These are phyloP conservation scores for Coreius guichenoti DNA, from an alignment of 2,797 vertebrate genomes.

Conservation along the genomic window DNA sequence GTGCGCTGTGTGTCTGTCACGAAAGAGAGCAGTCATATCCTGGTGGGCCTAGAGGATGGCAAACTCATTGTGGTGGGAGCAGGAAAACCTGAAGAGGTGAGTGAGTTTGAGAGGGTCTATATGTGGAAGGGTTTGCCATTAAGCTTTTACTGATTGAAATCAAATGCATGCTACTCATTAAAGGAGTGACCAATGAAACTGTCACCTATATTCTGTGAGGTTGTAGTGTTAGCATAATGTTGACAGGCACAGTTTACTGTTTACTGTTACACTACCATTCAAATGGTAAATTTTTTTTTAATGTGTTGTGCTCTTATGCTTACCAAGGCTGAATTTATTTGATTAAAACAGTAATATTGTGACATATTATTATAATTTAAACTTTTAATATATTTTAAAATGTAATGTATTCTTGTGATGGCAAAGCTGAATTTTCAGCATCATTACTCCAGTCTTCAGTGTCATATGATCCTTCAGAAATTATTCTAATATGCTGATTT, in stretches of 20 bases:
- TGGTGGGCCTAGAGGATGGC: constrained; percentile 93
- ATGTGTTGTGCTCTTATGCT: neutral
- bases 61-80: constrained; percentile 96
- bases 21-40: constrained; percentile 93
- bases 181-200: neutral
- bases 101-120: constrained; percentile 31
- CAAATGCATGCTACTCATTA: neutral
- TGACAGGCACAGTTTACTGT: neutral
- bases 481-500: no score
- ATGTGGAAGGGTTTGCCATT: neutral
- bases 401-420: no score
- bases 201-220: neutral
- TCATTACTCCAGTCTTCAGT: no score
- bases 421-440: no score
- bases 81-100: constrained; percentile 92
- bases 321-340: no score
- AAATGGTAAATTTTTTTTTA: neutral
- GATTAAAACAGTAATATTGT: no score
- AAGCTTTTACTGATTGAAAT: constrained; percentile 52
- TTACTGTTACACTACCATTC: no score
- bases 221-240: neutral
- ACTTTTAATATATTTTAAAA: no score
- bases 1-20: constrained; percentile 91
- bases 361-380: no score
- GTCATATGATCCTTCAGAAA: no score